These are phyloP conservation scores for Acridotheres tristis DNA, from an alignment of 2,797 vertebrate genomes.

Conservation along the genomic window DNA sequence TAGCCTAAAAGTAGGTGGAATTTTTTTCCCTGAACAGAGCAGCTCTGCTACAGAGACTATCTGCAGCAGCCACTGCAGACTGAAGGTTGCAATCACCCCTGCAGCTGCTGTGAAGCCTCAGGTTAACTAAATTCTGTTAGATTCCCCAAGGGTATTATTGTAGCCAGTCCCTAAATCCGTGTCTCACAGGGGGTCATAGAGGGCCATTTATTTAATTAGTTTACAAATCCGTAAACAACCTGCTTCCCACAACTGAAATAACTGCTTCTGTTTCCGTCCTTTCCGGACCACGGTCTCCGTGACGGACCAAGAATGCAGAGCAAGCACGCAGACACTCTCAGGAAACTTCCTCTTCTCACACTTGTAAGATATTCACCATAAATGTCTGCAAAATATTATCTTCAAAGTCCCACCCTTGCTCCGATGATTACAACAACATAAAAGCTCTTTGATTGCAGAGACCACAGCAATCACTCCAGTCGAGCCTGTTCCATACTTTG, in stretches of 20 bases:
- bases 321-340: background rate
- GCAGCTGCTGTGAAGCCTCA: background rate
- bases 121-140: background rate
- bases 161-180: background rate
- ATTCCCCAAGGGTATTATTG: background rate
- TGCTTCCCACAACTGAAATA: background rate
- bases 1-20: background rate
- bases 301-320: background rate
- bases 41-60: background rate
- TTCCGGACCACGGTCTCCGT: rapidly evolving
- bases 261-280: background rate
- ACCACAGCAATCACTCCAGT: background rate
- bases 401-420: background rate
- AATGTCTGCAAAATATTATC: background rate
- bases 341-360: background rate
- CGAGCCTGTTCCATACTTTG: background rate
- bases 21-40: background rate
- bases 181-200: background rate
- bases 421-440: background rate
- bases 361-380: background rate
- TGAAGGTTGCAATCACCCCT: background rate
- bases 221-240: background rate
- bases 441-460: background rate
- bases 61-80: background rate
- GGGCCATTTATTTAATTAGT: background rate